These are phyloP conservation scores for Eustalomyia histrio DNA, from an alignment of 2,888 invertebrate species.

Conservation along the genomic window DNA sequence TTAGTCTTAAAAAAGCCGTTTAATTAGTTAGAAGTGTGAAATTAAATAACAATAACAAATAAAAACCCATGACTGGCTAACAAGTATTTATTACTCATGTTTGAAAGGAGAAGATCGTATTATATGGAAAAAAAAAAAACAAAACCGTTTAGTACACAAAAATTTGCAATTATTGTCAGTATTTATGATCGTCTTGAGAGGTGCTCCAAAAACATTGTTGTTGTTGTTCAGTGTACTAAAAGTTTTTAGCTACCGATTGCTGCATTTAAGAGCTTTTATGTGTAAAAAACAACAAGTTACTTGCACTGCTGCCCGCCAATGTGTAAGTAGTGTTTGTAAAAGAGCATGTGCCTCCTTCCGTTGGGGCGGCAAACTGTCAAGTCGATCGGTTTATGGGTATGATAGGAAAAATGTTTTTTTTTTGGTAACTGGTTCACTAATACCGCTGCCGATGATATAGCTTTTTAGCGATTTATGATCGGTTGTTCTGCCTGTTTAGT, in stretches of 20 bases:
- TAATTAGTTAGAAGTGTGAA: neutral
- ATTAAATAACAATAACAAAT: neutral
- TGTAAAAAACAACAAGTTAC: slow-evolving; percentile 11
- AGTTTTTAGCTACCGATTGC: slow-evolving; percentile 31
- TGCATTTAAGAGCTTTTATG: slow-evolving; percentile 34
- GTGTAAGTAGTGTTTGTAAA: neutral
- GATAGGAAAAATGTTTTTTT: neutral
- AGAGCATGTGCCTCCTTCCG: slow-evolving; percentile 1
- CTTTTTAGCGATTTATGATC: neutral
- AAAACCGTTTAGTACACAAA: neutral
- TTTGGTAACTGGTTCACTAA: neutral
- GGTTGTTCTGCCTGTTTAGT: slow-evolving; percentile 4
- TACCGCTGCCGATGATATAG: neutral
- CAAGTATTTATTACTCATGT: neutral
- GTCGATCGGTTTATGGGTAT: slow-evolving; percentile 30
- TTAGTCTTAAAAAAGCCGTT: neutral
- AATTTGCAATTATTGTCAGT: neutral
- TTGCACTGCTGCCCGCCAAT: no score
- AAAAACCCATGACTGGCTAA: slow-evolving; percentile 1
- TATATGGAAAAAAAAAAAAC: neutral
- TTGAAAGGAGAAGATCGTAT: neutral
- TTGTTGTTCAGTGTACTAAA: slow-evolving; percentile 4
- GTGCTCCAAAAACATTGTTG: slow-evolving; percentile 37
- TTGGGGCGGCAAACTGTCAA: slow-evolving; percentile 15
- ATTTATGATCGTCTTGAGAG: neutral